Evolutionary conservation across 2,888 invertebrate genomes (phyloP).

Genomic region (Nowickia ferox): DNA sequence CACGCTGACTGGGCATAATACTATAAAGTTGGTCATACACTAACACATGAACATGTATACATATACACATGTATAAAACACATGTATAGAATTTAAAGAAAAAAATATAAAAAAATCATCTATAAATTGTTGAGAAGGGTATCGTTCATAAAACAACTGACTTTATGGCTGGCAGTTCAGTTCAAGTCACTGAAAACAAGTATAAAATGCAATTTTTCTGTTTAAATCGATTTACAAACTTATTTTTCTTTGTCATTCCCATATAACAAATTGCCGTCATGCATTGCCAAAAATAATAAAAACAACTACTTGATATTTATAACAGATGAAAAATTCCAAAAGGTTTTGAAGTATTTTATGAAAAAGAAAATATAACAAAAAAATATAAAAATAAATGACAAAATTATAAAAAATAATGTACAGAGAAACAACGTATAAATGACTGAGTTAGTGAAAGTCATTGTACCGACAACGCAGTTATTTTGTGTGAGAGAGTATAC

Average conservation of each 20-base stretch:
- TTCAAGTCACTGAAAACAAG: conserved; percentile 28
- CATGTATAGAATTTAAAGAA: background rate
- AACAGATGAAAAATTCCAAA: conserved; percentile 6
- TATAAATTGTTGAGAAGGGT: conserved; percentile 25
- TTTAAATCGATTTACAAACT: conserved; percentile 43
- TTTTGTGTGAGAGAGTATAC: too few species aligned
- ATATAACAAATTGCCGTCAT: conserved; percentile 54
- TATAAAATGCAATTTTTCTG: conserved; percentile 56
- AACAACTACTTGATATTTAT: background rate
- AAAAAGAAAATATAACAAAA: background rate
- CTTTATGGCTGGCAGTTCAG: conserved; percentile 27
- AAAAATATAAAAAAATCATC: background rate
- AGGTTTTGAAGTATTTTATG: background rate
- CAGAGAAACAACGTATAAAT: too few species aligned
- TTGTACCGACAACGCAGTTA: too few species aligned
- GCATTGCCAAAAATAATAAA: conserved; percentile 50
- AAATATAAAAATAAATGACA: conserved; percentile 3
- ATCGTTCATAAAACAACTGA: background rate
- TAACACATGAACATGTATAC: too few species aligned
- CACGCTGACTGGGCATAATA: too few species aligned
- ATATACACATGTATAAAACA: background rate
- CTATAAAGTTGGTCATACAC: too few species aligned
- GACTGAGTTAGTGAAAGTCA: too few species aligned
- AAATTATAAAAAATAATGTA: conserved; percentile 29
- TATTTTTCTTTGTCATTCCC: conserved; percentile 5